Base-by-base conservation (phyloP, 92 coral and sea anemone genomes). In the Porites rus region DNA sequence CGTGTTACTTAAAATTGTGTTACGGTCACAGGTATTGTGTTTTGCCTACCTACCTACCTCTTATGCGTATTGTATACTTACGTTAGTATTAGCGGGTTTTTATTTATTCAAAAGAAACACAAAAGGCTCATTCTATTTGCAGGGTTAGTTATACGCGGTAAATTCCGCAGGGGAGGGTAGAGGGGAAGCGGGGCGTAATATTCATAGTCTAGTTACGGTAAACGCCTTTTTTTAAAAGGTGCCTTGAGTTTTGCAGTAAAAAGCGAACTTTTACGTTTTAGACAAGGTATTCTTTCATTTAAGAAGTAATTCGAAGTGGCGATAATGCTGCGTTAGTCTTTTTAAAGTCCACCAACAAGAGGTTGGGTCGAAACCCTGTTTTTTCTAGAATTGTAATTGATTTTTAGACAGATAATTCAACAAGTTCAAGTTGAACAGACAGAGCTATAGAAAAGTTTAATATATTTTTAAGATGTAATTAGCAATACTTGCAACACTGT, bases 391-490 rank as follows among this genome's bases (percentile, higher is more conserved):
- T 62, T 50, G 80, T 51, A 73, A 83, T 83, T 83, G 87, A 83
- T 73, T 73, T 63, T 60, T 83, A 83, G 87, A 64, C 63, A 50
- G 74, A 75, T 73, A 83, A 73, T 82, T 63, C 11, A 53, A 19
- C 73, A 83, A 73, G 22, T 83, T 83, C 87, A 62, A 50, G 87
- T 38, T 61, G 72, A 58, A 83, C 62, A 83, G 79, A 73, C 81
- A 85, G 79, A 85, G 87, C 76, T 81, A 86, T 81, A 66, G 93
- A 90, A 76, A 86, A 86, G 72, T 83, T 79, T 90, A 90, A 90
- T 90, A 90, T 90, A 90, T 90, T 90, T 86, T 90, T 81, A 66
- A 81, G 86, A 90, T 78, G 90, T 81, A 90, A 79, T 77, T 67
- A 85, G 77, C 46, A 38, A 76, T 38, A 38, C 87, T 10, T 67